These are phyloP conservation scores for Motacilla alba DNA, from an alignment of 2,113 vertebrate genomes.

Conservation along the genomic window DNA sequence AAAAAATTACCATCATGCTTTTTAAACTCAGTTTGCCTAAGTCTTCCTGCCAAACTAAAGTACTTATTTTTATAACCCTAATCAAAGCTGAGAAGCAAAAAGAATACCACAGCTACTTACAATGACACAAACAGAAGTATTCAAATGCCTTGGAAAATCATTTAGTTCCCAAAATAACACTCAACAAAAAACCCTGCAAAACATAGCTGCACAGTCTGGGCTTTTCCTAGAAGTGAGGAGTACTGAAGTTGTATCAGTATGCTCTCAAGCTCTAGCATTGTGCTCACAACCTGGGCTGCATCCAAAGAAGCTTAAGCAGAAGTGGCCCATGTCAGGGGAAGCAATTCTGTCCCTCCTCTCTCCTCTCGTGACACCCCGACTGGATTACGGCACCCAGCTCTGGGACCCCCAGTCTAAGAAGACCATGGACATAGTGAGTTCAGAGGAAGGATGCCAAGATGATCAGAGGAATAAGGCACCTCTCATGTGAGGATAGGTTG, in stretches of 20 bases:
- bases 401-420: not conserved
- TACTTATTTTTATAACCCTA: not conserved
- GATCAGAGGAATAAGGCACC: not conserved
- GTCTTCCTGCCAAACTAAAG: not conserved
- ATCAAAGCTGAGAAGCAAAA: not conserved
- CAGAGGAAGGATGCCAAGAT: not conserved
- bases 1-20: not conserved
- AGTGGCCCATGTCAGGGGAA: rapidly evolving
- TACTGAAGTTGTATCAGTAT: not conserved
- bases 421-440: not conserved
- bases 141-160: not conserved
- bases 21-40: not conserved
- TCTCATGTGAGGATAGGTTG: not conserved
- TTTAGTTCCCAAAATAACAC: not conserved
- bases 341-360: not conserved
- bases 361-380: not conserved
- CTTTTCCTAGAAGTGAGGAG: not conserved
- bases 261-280: not conserved
- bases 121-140: not conserved
- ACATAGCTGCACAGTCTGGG: not conserved
- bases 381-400: not conserved
- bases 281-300: not conserved
- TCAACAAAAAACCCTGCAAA: not conserved
- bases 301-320: not conserved
- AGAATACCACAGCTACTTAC: not conserved